Conservation (phyloP, 2,888 invertebrate genomes). For the Encarsia formosa region DNA sequence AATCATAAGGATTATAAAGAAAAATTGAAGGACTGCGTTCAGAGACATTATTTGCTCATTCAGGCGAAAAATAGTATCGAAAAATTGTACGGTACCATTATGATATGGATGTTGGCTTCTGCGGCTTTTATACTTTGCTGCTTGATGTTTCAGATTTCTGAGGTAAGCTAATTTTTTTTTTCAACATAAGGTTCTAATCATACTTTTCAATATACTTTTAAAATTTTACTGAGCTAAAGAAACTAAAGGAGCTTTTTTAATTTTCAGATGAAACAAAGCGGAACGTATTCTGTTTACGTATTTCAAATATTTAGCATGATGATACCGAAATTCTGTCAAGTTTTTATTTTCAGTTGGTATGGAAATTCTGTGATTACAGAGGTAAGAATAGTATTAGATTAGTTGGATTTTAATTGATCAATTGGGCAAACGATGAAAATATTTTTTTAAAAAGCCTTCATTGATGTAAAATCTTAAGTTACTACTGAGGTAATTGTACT, state of each 20-base stretch:
- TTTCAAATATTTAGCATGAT: neutral
- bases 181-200: neutral
- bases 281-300: neutral
- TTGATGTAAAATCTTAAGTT: no score
- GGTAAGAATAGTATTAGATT: no score
- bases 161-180: neutral
- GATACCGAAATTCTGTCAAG: conserved; percentile 27
- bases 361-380: conserved; percentile 27
- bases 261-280: neutral
- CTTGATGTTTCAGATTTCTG: neutral
- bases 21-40: conserved; percentile 25
- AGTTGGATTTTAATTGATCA: no score
- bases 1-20: conserved; percentile 12
- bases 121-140: conserved; percentile 31
- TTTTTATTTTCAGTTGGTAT: conserved; percentile 32
- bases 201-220: neutral
- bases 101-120: conserved; percentile 31
- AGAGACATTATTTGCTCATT: conserved; percentile 27
- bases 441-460: no score
- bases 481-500: no score
- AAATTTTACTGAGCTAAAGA: neutral
- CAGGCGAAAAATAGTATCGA: conserved; percentile 29
- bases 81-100: conserved; percentile 33
- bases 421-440: no score
- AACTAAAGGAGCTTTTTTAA: no score